Evolutionary conservation across 2,113 vertebrate species (phyloP).

Genomic region (Hippocampus comes): DNA sequence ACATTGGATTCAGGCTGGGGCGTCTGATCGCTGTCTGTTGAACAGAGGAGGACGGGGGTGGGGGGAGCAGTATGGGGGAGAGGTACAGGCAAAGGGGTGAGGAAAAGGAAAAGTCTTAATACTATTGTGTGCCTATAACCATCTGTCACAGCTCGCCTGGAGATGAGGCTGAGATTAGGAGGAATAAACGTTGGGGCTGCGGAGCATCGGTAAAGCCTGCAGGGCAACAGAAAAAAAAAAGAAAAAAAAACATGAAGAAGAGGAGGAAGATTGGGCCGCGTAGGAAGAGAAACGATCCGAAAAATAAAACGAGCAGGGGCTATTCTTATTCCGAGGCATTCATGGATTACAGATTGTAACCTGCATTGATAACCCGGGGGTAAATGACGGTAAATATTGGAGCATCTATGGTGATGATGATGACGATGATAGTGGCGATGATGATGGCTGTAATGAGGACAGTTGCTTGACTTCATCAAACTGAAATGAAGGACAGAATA

Average conservation of each 20-base stretch:
- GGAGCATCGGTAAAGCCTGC: conserved; percentile 92
- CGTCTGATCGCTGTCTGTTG: conserved; percentile 93
- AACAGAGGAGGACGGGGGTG: conserved; percentile 77
- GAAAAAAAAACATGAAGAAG: conserved; percentile 52
- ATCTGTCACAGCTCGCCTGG: conserved; percentile 99
- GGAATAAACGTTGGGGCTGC: conserved; percentile 95
- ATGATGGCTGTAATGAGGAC: conserved; percentile 77
- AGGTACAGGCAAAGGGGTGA: conserved; percentile 32
- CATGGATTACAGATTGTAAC: conserved; percentile 98
- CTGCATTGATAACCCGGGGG: conserved; percentile 89
- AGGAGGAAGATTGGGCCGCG: conserved; percentile 54
- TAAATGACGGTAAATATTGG: conserved; percentile 91
- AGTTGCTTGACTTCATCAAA: conserved; percentile 47
- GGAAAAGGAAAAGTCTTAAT: conserved; percentile 84
- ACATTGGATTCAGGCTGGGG: conserved; percentile 80
- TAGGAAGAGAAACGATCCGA: conserved; percentile 51
- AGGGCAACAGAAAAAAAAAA: conserved; percentile 79
- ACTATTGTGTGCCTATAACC: conserved; percentile 99
- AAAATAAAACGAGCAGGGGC: conserved; percentile 83
- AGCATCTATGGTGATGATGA: conserved; percentile 76
- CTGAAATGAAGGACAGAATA: conserved; percentile 44
- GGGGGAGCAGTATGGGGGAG: background rate
- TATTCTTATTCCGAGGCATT: conserved; percentile 96
- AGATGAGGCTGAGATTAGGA: conserved; percentile 98
- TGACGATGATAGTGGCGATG: conserved; percentile 73